These are phyloP conservation scores for Metopia argyrocephala DNA, from an alignment of 2,888 invertebrate species.

Conservation along the genomic window DNA sequence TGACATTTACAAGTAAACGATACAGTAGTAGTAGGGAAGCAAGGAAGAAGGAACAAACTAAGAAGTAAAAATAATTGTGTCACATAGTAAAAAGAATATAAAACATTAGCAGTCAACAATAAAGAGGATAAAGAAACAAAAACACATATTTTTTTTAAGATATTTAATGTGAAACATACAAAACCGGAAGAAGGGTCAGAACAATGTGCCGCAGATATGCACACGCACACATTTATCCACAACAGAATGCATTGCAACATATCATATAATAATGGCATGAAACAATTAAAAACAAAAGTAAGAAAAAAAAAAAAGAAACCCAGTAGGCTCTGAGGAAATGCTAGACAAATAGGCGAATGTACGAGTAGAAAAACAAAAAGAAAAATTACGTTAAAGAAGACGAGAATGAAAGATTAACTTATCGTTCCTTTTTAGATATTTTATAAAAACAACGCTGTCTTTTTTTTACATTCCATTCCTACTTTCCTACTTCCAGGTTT, in stretches of 20 bases:
- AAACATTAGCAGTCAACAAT: conserved; percentile 43
- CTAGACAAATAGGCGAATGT: conserved; percentile 57
- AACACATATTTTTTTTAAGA: conserved; percentile 8
- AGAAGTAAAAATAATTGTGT: neutral
- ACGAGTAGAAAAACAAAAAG: conserved; percentile 2
- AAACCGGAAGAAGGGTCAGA: conserved; percentile 63
- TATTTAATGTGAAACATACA: conserved; percentile 27
- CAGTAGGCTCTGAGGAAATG: conserved; percentile 15
- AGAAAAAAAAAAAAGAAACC: neutral
- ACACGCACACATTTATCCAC: conserved; percentile 33
- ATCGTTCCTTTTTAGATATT: conserved; percentile 37
- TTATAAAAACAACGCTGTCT: neutral
- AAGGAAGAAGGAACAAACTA: no score
- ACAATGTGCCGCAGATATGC: conserved; percentile 31
- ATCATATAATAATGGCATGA: neutral
- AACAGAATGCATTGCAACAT: neutral
- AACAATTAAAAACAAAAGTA: neutral
- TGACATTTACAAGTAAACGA: neutral
- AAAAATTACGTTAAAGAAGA: conserved; percentile 46
- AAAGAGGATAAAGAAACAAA: conserved; percentile 32
- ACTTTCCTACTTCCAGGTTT: neutral
- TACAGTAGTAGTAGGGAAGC: neutral
- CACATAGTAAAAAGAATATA: neutral
- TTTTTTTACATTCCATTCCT: no score
- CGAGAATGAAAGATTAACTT: conserved; percentile 50